Base-by-base conservation (phyloP, 2,113 vertebrate species). In the Gymnorhina tibicen region DNA sequence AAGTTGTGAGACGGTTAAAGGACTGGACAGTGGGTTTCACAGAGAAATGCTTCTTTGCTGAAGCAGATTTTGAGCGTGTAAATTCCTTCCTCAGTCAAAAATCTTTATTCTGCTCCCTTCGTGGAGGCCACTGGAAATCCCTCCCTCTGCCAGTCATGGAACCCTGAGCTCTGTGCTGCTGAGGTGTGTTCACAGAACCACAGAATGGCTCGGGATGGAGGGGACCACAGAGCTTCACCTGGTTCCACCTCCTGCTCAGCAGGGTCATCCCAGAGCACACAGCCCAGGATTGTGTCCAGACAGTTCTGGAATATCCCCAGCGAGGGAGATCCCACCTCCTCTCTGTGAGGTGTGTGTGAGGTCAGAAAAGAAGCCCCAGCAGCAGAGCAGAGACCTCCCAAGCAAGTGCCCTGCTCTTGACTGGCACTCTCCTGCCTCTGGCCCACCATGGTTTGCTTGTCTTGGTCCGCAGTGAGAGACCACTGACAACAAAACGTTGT, bases 381-480 rank as follows among this genome's bases (percentile, higher is more conserved):
- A 78, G 69, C 62, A 59, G 44, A 55, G 27, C 47, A 64, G 82
- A 23, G 42, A 46, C 33, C n/a, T 87, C 56, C 52, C 24, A 23
- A 6, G 30, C 1, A 9, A 55, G 18, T 10, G 1, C 13, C 10
- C 39, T 0, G 53, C 47, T 75, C 22, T 7, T 50, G 55, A 2
- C 42, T 16, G 33, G 32, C 0, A 1, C 22, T 44, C 39, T 60
- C 46, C 37, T 39, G 49, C 47, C 32, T 52, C 62, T 83, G 53
- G 6, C 37, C 41, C 58, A 59, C 16, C 12, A 10, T 24, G 30
- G 11, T 83, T 52, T 79, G 33, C 22, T 78, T 64, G 55, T 63
- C 52, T 30, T 75, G 39, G 56, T 37, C 3, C 39, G 11, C 22
- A 33, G 30, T 20, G 41, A 85, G 70, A 60, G 56, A 76, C 6